These are phyloP conservation scores for Gastrophysa polygoni DNA, from an alignment of 2,888 invertebrate genomes.

Conservation along the genomic window DNA sequence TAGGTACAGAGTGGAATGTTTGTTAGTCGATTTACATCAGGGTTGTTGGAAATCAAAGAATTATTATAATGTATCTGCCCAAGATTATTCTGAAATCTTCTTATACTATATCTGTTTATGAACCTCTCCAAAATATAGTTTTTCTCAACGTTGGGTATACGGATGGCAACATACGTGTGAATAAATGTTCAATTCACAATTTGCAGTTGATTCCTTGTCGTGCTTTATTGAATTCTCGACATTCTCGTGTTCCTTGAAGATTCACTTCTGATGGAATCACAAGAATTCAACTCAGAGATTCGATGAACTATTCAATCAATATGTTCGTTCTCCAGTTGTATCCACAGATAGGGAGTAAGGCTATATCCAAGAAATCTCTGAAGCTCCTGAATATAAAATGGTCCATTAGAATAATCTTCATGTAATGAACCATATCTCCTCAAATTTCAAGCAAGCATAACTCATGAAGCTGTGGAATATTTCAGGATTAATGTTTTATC, in stretches of 20 bases:
- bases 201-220: no score
- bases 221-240: no score
- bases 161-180: no score
- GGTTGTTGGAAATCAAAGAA: not conserved
- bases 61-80: not conserved
- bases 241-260: no score
- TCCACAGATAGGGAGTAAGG: not conserved
- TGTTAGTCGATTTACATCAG: not conserved
- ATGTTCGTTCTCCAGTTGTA: not conserved
- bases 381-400: not conserved
- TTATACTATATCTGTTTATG: not conserved
- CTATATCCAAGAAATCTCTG: not conserved
- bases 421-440: not conserved
- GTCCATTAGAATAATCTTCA: not conserved
- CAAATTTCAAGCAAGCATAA: not conserved
- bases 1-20: not conserved
- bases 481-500: not conserved
- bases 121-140: not conserved
- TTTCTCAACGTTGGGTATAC: not conserved
- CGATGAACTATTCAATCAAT: no score
- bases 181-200: no score
- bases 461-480: not conserved
- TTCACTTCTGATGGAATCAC: no score
- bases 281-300: no score
- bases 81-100: not conserved